A percentile compares a stretch with the other conserved stretches of the same genome.
Evolutionary conservation across 2,113 vertebrate species (phyloP).

Genomic region (Cheilinus undulatus): DNA sequence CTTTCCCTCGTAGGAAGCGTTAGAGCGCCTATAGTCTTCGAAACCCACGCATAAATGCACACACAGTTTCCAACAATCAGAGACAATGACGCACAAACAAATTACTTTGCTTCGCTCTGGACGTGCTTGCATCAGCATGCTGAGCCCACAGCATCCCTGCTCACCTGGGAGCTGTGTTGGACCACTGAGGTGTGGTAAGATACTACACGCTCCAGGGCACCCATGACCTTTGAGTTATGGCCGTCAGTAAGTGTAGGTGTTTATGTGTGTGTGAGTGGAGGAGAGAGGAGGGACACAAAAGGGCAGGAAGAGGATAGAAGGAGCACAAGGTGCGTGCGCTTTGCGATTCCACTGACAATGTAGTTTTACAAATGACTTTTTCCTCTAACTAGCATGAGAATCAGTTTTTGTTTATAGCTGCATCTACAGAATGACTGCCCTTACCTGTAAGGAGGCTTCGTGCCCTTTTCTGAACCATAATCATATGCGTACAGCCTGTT

Average conservation of each 20-base stretch:
- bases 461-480: slow-evolving; percentile 57
- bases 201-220: slow-evolving; percentile 71
- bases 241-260: slow-evolving; percentile 42
- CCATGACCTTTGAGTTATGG: slow-evolving; percentile 74
- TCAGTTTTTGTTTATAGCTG: slow-evolving; percentile 57
- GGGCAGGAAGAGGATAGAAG: slow-evolving; percentile 22
- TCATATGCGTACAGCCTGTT: slow-evolving; percentile 43
- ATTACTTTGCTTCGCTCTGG: slow-evolving; percentile 62
- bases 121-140: slow-evolving; percentile 76
- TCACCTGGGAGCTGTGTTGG: slow-evolving; percentile 77
- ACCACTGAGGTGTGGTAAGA: slow-evolving; percentile 77
- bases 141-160: slow-evolving; percentile 73
- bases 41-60: slow-evolving; percentile 14
- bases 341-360: slow-evolving; percentile 62
- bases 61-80: slow-evolving; percentile 51
- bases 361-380: slow-evolving; percentile 62
- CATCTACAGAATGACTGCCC: slow-evolving; percentile 35
- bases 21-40: slow-evolving; percentile 14
- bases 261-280: background rate
- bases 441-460: slow-evolving; percentile 36
- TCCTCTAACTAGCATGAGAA: slow-evolving; percentile 45
- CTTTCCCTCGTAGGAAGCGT: slow-evolving; percentile 2
- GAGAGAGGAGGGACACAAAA: slow-evolving; percentile 14
- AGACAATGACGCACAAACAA: slow-evolving; percentile 73
- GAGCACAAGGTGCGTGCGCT: slow-evolving; percentile 48